Evolutionary conservation across 2,797 vertebrate genomes (phyloP), one percentile per base, ranked within the genome.

Genomic region (Tenualosa ilisha): DNA sequence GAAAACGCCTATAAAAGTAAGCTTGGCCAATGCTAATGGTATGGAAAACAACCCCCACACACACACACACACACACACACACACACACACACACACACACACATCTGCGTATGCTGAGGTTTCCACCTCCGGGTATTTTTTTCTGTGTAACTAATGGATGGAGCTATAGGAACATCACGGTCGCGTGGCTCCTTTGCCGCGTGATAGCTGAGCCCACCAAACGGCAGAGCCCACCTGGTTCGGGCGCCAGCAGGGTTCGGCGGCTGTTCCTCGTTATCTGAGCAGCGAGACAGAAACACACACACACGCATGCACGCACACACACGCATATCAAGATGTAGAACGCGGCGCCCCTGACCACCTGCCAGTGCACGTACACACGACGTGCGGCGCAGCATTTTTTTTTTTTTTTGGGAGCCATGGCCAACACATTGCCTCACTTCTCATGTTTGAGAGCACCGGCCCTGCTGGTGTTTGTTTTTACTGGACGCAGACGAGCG

Each of bases 351-450:
- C 43, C 56, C 51, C 51, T 37, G 22, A 75, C 61, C 46, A 65
- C 49, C 86, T 63, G 87, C 82, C 85, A 86, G 81, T 54, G 72
- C 20, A 8, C 72, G 37, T 7, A 79, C 72, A 40, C 12, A 20
- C 5, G 72, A 2, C 17, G 72, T 79, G 72, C 17, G 40, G 37
- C 20, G 6, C 40, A 20, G 50, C 46, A 85, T 84, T 54, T 56
- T 56, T 54, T 56, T 12, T 82, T 31, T 56, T 56, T 54, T 56
- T 82, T 56, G 8, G 61, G 81, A 59, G 59, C 51, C 51, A 15
- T n/a, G 82, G 84, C 84, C 88, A 91, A 85, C 86, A 59, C 61
- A 90, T 88, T 88, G 85, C 85, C 86, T 89, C 86, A 87, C 50
- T 86, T 22, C 84, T 46, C 50, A 20, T 40, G 4, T 46, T 79